Evolutionary conservation across 2,888 invertebrate genomes (phyloP).

Genomic region (Adineta ricciae): DNA sequence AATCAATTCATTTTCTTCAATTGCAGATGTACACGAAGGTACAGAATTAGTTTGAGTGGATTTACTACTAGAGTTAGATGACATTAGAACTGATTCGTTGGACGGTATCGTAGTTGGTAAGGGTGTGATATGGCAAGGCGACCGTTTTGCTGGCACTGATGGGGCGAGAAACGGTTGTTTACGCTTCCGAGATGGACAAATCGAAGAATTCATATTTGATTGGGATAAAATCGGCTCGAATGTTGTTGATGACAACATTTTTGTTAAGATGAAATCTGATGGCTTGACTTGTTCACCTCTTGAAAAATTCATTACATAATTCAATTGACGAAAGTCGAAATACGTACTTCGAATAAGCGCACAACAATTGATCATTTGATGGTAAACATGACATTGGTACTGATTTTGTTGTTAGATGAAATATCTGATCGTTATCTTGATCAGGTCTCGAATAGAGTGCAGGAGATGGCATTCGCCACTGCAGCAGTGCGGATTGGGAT

Average conservation of each 20-base stretch:
- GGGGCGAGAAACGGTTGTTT: neutral
- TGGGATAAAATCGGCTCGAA: neutral
- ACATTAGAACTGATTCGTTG: neutral
- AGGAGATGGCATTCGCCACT: neutral
- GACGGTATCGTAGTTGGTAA: neutral
- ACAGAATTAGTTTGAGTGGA: neutral
- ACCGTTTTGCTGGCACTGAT: neutral
- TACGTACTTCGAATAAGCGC: neutral
- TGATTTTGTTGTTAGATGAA: neutral
- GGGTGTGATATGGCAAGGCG: neutral
- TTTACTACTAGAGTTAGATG: neutral
- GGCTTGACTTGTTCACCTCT: neutral
- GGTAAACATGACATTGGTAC: neutral
- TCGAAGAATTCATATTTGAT: neutral
- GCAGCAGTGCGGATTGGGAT: neutral
- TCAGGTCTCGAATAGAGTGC: too few species aligned
- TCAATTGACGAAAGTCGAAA: too few species aligned
- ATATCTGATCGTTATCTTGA: neutral
- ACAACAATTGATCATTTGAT: neutral
- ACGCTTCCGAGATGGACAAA: neutral
- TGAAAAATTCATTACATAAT: too few species aligned
- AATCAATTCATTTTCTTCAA: neutral
- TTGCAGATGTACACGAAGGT: neutral
- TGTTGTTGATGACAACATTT: neutral
- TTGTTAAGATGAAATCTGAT: neutral